Conservation (phyloP, 2,888 invertebrate species). For the Drosophila testacea region DNA sequence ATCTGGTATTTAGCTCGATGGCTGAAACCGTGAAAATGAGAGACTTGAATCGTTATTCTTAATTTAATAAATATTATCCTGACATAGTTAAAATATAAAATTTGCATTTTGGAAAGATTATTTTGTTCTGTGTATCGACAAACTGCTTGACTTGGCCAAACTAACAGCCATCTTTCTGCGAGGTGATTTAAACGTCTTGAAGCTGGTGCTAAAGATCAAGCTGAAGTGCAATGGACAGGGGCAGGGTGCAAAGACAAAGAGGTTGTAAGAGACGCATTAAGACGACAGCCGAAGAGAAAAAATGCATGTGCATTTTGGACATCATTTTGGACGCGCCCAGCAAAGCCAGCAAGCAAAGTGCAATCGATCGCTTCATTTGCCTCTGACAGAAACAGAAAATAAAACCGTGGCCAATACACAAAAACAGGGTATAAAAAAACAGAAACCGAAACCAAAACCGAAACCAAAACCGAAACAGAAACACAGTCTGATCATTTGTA, state of each 20-base stretch:
- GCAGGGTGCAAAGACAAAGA: conserved; percentile 44
- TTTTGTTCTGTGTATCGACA: neutral
- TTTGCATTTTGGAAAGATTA: too few species aligned
- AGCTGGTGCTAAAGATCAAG: conserved; percentile 37
- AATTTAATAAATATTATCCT: too few species aligned
- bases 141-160: conserved; percentile 26
- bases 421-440: neutral
- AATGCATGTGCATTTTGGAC: conserved; percentile 34
- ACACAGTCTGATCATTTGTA: conserved; percentile 41
- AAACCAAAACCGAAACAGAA: neutral
- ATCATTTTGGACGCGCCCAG: conserved; percentile 28
- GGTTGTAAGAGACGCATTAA: conserved; percentile 36
- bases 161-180: conserved; percentile 28
- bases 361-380: conserved; percentile 30
- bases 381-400: conserved; percentile 10
- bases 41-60: too few species aligned
- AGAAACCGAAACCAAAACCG: neutral
- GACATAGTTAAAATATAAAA: too few species aligned
- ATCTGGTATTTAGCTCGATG: too few species aligned
- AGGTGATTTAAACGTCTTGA: conserved; percentile 38
- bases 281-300: conserved; percentile 30
- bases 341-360: conserved; percentile 2
- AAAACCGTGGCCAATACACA: neutral
- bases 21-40: too few species aligned
- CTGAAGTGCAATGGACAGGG: neutral